Evolutionary conservation across 2,888 invertebrate genomes (phyloP), one percentile per base, ranked within the genome.

Genomic region (Lithosia quadra): DNA sequence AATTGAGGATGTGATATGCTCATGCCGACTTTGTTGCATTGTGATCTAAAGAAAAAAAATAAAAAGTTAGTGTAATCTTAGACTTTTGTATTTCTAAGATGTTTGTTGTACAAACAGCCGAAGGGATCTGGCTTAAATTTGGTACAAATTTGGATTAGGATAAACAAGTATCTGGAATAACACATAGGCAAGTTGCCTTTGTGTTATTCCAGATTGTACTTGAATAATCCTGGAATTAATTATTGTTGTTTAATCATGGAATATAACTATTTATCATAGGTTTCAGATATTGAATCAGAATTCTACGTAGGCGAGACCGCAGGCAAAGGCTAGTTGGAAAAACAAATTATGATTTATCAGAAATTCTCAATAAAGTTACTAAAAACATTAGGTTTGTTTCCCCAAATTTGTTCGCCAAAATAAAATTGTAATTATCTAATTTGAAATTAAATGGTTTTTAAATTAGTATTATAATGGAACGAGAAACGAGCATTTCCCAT

Each of bases 1-100:
- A 96, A 88, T 79, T 96, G 96, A 4, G 96, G 95, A 77, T 96
- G 95, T 0, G 96, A 96, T 7, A 95, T 91, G 82, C 95, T 95
- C 86, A 95, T 94, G 58, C 95, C 94, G 73, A 96, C 94, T 84
- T 94, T 94, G 82, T 93, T 93, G 24, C 94, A 87, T 87, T 94
- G 90, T 43, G 93, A 72, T 84, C 93, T 89, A 84, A 0, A 34
- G 18, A 34, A 39, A 43, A 34, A 1, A 1, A 22, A 10, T 10
- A n/a, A 55, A 65, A n/a, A n/a, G 18, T 43, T 43, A 43, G 18
- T 43, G 15, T 1, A 56, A 13, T 56, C 24, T 13, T 24, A n/a
- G n/a, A n/a, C n/a, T n/a, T n/a, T n/a, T n/a, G n/a, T n/a, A n/a
- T n/a, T n/a, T n/a, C n/a, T n/a, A n/a, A n/a, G n/a, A n/a, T n/a